phyloP scores from a whole-genome alignment of 1,140 invertebrate species.

The Ylistrum balloti region DNA sequence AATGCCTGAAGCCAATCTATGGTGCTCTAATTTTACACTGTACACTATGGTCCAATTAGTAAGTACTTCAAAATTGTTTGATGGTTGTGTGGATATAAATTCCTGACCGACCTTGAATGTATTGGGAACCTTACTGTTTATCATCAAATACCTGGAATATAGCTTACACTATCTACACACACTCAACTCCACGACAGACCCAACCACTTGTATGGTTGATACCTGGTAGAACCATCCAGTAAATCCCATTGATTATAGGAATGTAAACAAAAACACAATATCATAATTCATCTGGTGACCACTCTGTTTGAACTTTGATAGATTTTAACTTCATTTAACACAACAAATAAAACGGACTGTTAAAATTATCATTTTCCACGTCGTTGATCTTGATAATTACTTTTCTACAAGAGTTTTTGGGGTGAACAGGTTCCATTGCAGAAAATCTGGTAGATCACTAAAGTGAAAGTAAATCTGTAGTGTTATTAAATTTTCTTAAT shows the following conservation, averaged over 20 bases:
- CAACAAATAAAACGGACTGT: neutral
- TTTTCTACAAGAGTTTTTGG: neutral
- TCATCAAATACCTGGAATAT: too few species aligned
- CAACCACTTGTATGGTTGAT: too few species aligned
- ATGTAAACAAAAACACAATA: neutral
- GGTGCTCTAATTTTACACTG: slow-evolving; percentile 12
- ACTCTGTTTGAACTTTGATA: neutral
- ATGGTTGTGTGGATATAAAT: neutral
- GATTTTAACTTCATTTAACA: neutral
- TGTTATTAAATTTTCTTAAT: slow-evolving; percentile 1
- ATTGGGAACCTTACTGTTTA: neutral
- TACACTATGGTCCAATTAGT: slow-evolving; percentile 21
- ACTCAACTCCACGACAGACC: too few species aligned
- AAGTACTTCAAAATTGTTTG: slow-evolving; percentile 27
- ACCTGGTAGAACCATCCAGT: too few species aligned
- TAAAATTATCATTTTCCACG: slow-evolving; percentile 11
- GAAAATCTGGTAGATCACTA: neutral
- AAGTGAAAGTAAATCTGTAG: slow-evolving; percentile 17
- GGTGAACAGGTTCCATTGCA: neutral
- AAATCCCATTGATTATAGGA: too few species aligned
- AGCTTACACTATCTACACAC: too few species aligned
- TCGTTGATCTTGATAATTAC: neutral
- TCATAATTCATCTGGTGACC: neutral
- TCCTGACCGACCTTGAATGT: neutral
- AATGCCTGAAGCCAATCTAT: neutral